Evolutionary conservation across 2,113 vertebrate species (phyloP), one percentile per base, ranked within the genome.

Genomic region (Greenwoodochromis staneri): DNA sequence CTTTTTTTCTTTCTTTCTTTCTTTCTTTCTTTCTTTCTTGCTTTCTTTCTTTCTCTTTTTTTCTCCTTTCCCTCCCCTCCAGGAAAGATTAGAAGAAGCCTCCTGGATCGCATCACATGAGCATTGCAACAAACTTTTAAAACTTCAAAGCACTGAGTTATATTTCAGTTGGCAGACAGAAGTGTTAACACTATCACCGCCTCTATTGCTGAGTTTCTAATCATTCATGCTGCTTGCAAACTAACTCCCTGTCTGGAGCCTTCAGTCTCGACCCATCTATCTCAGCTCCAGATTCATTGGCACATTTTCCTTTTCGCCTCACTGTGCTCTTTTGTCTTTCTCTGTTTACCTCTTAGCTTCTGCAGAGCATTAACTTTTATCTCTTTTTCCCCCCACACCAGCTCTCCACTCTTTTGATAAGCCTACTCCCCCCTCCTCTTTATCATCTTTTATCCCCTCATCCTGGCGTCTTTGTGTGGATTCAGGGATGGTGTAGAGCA

Each of bases 321-420:
- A 76, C 27, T 82, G 57, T 10, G 34, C 57, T 78, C 47, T 27
- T 84, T 71, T 73, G 61, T 85, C 55, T n/a, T 21, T 51, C 49
- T 87, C 80, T 90, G 86, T 94, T 91, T 93, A 88, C 83, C 66
- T 87, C 80, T 88, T 85, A 80, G 85, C 63, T 81, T 90, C 66
- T 90, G 63, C 81, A 34, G 36, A 90, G 91, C 80, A 86, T 91
- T 87, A 90, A 83, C 87, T 89, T 93, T 91, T 88, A 81, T 89
- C 53, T 85, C 38, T 55, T 82, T 54, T 7, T 2, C 3, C 31
- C 24, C 17, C 11, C 63, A 66, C 88, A 84, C 71, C 85, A 82
- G 63, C 86, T 45, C 84, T 31, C 87, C 17, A 13, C 71, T 81
- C 81, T 27, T 91, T 71, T 80, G 11, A 24, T 89, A 89, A 91